Evolutionary conservation across 2,113 vertebrate genomes (phyloP).

Genomic region (Osmerus mordax): DNA sequence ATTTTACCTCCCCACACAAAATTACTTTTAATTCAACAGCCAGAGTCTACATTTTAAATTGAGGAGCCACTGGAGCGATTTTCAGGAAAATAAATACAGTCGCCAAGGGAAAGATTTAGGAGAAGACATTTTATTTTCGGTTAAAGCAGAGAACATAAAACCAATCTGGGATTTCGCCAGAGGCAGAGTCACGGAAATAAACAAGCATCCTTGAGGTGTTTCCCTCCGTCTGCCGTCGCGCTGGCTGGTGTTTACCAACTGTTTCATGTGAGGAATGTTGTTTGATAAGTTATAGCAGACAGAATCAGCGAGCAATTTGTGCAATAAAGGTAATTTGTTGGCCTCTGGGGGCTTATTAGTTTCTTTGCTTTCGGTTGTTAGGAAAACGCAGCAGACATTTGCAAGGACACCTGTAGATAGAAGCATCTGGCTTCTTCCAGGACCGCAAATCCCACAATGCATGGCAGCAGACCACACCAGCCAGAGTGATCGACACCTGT

Average conservation of each 20-base stretch:
- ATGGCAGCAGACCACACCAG: slow-evolving; percentile 3
- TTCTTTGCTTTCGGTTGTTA: slow-evolving; percentile 14
- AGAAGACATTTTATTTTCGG: slow-evolving; percentile 43
- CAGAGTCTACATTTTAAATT: slow-evolving; percentile 23
- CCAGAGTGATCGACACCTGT: slow-evolving; percentile 30
- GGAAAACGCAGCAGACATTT: slow-evolving; percentile 8
- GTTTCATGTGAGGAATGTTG: slow-evolving; percentile 39
- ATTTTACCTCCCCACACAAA: slow-evolving; percentile 35
- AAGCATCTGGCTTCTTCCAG: too few species aligned
- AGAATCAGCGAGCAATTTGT: slow-evolving; percentile 26
- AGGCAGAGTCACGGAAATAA: slow-evolving; percentile 60
- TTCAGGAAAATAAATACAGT: slow-evolving; percentile 23
- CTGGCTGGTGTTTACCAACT: slow-evolving; percentile 33
- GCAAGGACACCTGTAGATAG: neutral
- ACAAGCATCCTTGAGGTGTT: slow-evolving; percentile 57
- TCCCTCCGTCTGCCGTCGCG: slow-evolving; percentile 33
- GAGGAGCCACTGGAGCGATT: slow-evolving; percentile 27
- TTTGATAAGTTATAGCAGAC: slow-evolving; percentile 27
- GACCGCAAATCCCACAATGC: slow-evolving; percentile 19
- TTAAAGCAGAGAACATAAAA: slow-evolving; percentile 44
- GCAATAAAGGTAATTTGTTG: slow-evolving; percentile 31
- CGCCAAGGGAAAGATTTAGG: slow-evolving; percentile 50
- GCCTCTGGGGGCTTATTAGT: neutral
- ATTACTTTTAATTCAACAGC: slow-evolving; percentile 42
- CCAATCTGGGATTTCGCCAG: slow-evolving; percentile 56